These are phyloP conservation scores for Ceratitis capitata DNA, from an alignment of 1,140 invertebrate genomes.

Conservation along the genomic window DNA sequence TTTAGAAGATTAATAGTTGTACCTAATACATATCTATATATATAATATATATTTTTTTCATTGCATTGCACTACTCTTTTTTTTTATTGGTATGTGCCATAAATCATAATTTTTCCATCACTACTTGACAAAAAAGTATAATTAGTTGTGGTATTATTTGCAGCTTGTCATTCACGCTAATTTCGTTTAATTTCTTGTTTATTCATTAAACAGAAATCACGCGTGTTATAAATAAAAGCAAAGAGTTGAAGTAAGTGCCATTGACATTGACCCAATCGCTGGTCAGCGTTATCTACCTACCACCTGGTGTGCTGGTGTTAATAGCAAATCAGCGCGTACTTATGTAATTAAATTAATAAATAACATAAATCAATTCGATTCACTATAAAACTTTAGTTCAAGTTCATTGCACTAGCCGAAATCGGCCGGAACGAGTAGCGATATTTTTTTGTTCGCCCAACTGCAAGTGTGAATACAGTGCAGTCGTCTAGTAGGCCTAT, in stretches of 20 bases:
- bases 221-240: not conserved
- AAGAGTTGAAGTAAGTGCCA: not conserved
- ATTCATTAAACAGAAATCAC: not conserved
- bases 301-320: not conserved
- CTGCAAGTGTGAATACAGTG: not conserved
- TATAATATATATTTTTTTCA: no score
- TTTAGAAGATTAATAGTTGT: not conserved
- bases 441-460: not conserved
- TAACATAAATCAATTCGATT: not conserved
- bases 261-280: not conserved
- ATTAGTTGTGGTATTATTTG: not conserved
- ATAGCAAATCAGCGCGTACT: not conserved
- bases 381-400: not conserved
- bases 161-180: not conserved
- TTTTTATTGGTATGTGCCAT: not conserved
- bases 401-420: not conserved
- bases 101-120: not conserved
- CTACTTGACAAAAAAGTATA: not conserved
- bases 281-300: not conserved
- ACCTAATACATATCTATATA: no score
- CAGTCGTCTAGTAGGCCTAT: not conserved
- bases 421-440: not conserved
- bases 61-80: no score
- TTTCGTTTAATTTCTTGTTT: not conserved
- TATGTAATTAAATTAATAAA: not conserved